phyloP scores from a whole-genome alignment of 2,888 invertebrate species.

The Zootermopsis nevadensis region DNA sequence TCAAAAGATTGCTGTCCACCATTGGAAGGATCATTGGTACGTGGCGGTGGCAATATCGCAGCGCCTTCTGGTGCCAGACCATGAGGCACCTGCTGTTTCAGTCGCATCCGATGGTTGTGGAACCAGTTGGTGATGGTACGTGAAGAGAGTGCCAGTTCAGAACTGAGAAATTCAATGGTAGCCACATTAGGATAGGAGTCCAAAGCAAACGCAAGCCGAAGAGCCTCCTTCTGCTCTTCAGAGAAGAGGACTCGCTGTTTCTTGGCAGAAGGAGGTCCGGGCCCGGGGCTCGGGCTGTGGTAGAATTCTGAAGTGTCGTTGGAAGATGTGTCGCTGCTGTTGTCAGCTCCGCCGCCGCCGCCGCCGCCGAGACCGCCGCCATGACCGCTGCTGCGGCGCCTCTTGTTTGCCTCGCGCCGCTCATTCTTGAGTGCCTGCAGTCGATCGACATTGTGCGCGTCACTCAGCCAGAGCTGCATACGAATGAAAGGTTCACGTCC shows the following conservation, averaged over 20 bases:
- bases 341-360: slow-evolving; percentile 84
- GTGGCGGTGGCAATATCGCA: slow-evolving; percentile 34
- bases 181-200: slow-evolving; percentile 98
- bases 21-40: slow-evolving; percentile 35
- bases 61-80: slow-evolving; percentile 74
- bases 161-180: slow-evolving; percentile 94
- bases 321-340: slow-evolving; percentile 88
- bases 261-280: slow-evolving; percentile 88
- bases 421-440: slow-evolving; percentile 92
- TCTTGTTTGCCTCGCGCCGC: slow-evolving; percentile 89
- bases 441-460: slow-evolving; percentile 93
- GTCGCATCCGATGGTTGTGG: slow-evolving; percentile 98
- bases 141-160: slow-evolving; percentile 89
- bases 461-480: slow-evolving; percentile 97
- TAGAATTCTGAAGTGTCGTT: slow-evolving; percentile 91
- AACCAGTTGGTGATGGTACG: slow-evolving; percentile 99
- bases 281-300: slow-evolving; percentile 85
- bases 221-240: slow-evolving; percentile 97
- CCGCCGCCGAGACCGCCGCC: slow-evolving; percentile 68
- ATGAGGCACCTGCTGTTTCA: slow-evolving; percentile 90
- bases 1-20: slow-evolving; percentile 75
- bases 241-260: slow-evolving; percentile 97
- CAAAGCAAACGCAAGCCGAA: slow-evolving; percentile 91
- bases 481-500: slow-evolving; percentile 96
- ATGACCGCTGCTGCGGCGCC: slow-evolving; percentile 71